phyloP scores from a whole-genome alignment of 2,797 vertebrate species.

The Clarias platycephalus region DNA sequence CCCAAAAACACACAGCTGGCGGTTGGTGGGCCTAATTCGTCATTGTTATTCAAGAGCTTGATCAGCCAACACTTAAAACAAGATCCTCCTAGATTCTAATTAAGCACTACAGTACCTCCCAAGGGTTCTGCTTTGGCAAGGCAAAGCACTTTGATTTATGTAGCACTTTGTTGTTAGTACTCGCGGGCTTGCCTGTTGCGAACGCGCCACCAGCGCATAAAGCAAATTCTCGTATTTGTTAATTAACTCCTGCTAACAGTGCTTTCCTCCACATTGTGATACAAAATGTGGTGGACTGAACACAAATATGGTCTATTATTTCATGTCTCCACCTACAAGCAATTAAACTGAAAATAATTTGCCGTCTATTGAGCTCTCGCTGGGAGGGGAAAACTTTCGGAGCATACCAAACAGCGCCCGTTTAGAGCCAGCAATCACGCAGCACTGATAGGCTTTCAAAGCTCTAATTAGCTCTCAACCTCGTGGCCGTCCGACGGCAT shows the following conservation, averaged over 20 bases:
- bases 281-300: constrained; percentile 55
- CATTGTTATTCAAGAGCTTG: constrained; percentile 79
- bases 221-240: constrained; percentile 75
- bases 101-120: constrained; percentile 80
- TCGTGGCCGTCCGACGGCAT: constrained; percentile 57
- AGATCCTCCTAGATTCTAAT: constrained; percentile 86
- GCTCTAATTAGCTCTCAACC: constrained; percentile 64
- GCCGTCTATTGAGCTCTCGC: constrained; percentile 49
- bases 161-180: constrained; percentile 76
- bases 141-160: constrained; percentile 82
- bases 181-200: constrained; percentile 74
- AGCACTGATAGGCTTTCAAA: constrained; percentile 62
- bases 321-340: constrained; percentile 58
- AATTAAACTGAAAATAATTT: constrained; percentile 59
- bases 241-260: constrained; percentile 74
- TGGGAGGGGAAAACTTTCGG: constrained; percentile 51
- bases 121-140: constrained; percentile 76
- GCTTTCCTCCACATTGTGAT: constrained; percentile 61
- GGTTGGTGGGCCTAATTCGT: constrained; percentile 75
- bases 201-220: constrained; percentile 64
- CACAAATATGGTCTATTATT: constrained; percentile 52
- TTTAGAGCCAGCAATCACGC: constrained; percentile 56
- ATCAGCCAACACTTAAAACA: constrained; percentile 82
- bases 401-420: constrained; percentile 54
- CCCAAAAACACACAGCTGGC: constrained; percentile 71